These are phyloP conservation scores for Danaus melanippus DNA, from an alignment of 1,140 invertebrate genomes.

Conservation along the genomic window DNA sequence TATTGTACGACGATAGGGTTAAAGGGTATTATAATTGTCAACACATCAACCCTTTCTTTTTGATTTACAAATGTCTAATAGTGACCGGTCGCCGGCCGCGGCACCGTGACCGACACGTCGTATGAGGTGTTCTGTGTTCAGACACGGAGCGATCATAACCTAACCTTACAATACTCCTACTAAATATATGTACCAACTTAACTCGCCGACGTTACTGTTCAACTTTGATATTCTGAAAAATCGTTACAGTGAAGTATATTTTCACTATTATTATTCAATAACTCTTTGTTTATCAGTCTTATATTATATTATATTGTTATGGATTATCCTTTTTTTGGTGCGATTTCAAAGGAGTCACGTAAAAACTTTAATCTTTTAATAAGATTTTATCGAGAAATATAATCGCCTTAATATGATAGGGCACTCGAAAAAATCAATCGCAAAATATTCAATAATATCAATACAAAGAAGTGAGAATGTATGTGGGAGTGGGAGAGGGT, in stretches of 20 bases:
- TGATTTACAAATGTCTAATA: slow-evolving; percentile 52
- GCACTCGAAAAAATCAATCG: slow-evolving; percentile 19
- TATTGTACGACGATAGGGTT: not conserved
- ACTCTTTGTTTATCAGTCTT: too few relatives aligned
- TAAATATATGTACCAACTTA: too few relatives aligned
- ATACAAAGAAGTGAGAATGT: slow-evolving; percentile 27
- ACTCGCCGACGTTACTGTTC: too few relatives aligned
- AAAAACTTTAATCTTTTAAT: too few relatives aligned
- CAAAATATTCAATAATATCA: slow-evolving; percentile 27
- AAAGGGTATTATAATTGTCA: slow-evolving; percentile 31
- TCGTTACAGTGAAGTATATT: too few relatives aligned
- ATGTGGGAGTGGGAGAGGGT: slow-evolving; percentile 33
- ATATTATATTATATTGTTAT: too few relatives aligned
- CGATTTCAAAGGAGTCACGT: too few relatives aligned
- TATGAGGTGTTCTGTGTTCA: slow-evolving; percentile 25
- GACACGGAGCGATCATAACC: slow-evolving; percentile 5
- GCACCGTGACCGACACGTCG: slow-evolving; percentile 26
- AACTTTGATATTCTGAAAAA: too few relatives aligned
- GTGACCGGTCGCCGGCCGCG: slow-evolving; percentile 23
- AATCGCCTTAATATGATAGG: slow-evolving; percentile 22
- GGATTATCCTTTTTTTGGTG: not conserved
- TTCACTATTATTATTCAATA: not conserved
- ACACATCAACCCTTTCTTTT: slow-evolving; percentile 49
- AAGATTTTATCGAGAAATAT: slow-evolving; percentile 15
- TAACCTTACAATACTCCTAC: too few relatives aligned